These are phyloP conservation scores for Archips crataeganus DNA, from an alignment of 2,888 invertebrate species.

Conservation along the genomic window DNA sequence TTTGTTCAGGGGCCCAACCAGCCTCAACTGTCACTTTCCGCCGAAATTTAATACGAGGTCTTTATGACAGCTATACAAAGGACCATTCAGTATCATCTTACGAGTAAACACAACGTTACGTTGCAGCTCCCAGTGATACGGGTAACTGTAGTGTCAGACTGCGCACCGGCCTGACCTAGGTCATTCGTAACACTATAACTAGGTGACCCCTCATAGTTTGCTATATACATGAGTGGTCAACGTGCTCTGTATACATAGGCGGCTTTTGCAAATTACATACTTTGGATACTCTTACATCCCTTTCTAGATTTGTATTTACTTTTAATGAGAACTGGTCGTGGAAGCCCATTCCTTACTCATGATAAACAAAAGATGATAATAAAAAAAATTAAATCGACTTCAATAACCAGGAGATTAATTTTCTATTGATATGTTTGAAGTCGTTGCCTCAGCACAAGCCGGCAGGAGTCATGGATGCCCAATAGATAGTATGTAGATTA, in stretches of 20 bases:
- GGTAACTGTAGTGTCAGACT: conserved; percentile 39
- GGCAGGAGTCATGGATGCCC: too few relatives aligned
- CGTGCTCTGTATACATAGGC: background rate
- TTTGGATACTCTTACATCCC: background rate
- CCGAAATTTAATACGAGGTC: conserved; percentile 29
- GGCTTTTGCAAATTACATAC: background rate
- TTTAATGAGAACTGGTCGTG: background rate
- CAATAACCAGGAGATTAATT: too few relatives aligned
- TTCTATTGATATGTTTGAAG: too few relatives aligned
- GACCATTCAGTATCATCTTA: conserved; percentile 27
- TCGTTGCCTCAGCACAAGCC: too few relatives aligned
- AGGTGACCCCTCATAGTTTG: conserved; percentile 32
- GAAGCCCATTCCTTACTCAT: too few relatives aligned
- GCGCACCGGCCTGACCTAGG: conserved; percentile 38
- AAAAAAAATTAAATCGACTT: too few relatives aligned
- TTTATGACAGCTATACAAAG: conserved; percentile 23
- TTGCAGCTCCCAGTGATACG: conserved; percentile 8
- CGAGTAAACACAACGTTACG: conserved; percentile 28
- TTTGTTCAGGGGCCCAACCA: conserved; percentile 5
- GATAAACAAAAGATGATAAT: too few relatives aligned
- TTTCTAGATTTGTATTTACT: background rate
- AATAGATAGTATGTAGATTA: too few relatives aligned
- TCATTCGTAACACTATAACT: conserved; percentile 37
- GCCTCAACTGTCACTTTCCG: conserved; percentile 24
- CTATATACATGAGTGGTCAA: conserved; percentile 18